Base-by-base conservation (phyloP, 2,888 invertebrate genomes). In the Bimastos eiseni region DNA sequence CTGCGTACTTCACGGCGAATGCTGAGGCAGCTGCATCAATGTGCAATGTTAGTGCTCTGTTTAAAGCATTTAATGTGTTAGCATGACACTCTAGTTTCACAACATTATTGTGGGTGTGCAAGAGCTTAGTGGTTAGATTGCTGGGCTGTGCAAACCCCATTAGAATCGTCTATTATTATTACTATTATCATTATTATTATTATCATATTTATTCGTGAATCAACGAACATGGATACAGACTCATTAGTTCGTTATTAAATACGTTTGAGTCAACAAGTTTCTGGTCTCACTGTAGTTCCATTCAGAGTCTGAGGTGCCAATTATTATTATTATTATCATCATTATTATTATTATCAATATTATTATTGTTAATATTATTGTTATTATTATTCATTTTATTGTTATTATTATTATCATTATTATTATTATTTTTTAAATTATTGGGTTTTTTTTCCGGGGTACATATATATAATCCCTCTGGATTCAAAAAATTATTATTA, bases 31-130 rank as follows among this genome's bases (percentile, higher is more conserved):
- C 93, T 0, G 93, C 92, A 90, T 92, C 92, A 0, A 91, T 94
- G 92, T 94, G 94, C 92, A 91, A 91, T 83, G 94, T 93, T 90
- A 91, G 93, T 91, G 86, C n/a, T 70, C n/a, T 30, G n/a, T 21
- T 24, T 11, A 24, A 49, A 49, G 49, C 70, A n/a, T 11, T 70
- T 30, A 30, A n/a, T n/a, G n/a, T 11, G 70, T 70, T n/a, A 70
- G 8, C n/a, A 13, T 70, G 70, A 70, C n/a, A n/a, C 1, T 0
- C n/a, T 70, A 30, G n/a, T n/a, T 70, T n/a, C n/a, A 70, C 70
- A 70, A 11, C n/a, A n/a, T 70, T 5, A n/a, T 70, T 6, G 8
- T n/a, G 49, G 30, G 70, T 70, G 55, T 44, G 49, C 24, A 49
- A 21, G 30, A n/a, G n/a, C 70, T 11, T n/a, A 8, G n/a, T 13